Conservation (phyloP, 2,113 vertebrate species). For the Lophotis ruficrista region DNA sequence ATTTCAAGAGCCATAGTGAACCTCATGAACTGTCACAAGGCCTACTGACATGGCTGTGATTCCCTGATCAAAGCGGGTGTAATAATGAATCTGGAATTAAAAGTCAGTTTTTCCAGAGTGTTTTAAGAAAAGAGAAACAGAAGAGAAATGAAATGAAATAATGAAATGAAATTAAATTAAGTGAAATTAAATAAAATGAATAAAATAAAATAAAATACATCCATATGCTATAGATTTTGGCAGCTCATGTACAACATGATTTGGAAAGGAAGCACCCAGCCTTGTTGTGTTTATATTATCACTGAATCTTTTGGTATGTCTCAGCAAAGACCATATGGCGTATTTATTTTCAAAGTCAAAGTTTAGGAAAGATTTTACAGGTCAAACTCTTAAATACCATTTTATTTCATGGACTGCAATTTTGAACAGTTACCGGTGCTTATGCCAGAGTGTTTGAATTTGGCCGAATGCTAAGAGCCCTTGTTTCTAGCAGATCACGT, state of each 20-base stretch:
- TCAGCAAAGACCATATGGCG: slow-evolving; percentile 27
- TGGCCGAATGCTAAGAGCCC: not conserved
- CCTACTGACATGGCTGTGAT: not conserved
- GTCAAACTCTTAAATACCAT: slow-evolving; percentile 8
- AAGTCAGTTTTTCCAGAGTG: not conserved
- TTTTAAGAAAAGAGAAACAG: not conserved
- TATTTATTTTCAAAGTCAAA: slow-evolving; percentile 26
- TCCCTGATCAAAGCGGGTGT: not conserved
- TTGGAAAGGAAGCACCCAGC: not conserved
- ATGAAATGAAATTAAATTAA: not conserved
- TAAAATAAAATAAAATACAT: not conserved
- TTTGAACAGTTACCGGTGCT: not conserved
- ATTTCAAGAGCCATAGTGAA: not conserved
- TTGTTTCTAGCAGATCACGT: not conserved
- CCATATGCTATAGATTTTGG: not conserved
- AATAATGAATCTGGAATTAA: not conserved
- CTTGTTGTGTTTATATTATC: not conserved
- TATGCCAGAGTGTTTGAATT: not conserved
- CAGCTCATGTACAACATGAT: not conserved
- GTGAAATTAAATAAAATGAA: not conserved
- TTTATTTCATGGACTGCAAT: not conserved
- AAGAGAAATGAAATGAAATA: not conserved
- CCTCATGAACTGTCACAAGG: not conserved
- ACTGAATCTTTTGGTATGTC: slow-evolving; percentile 19
- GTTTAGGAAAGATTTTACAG: slow-evolving; percentile 18